Evolutionary conservation across 2,797 vertebrate genomes (phyloP).

Genomic region (Meriones psammophilus): DNA sequence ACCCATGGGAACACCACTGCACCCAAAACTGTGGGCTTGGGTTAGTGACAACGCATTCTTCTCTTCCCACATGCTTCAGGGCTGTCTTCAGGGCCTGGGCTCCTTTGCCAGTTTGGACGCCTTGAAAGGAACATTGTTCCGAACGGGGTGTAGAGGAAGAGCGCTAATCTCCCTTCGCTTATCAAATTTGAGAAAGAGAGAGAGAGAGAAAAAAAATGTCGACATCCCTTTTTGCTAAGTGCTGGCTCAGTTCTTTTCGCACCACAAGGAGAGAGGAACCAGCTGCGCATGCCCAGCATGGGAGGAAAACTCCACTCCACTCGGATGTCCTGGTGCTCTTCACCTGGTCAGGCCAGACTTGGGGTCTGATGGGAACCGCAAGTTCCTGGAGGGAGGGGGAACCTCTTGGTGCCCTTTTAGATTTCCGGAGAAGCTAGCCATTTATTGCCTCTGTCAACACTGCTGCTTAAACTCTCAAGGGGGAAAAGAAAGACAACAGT

Average conservation of each 20-base stretch:
- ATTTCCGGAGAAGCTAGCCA: neutral
- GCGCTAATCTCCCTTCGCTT: constrained; percentile 76
- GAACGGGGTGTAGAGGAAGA: constrained; percentile 79
- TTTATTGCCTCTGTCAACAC: constrained; percentile 1
- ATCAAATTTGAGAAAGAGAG: constrained; percentile 83
- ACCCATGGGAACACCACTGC: neutral
- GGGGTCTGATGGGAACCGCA: neutral
- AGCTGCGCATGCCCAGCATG: constrained; percentile 50
- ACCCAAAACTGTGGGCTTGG: constrained; percentile 12
- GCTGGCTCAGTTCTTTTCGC: constrained; percentile 75
- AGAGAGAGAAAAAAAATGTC: constrained; percentile 82
- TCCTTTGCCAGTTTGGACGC: constrained; percentile 80
- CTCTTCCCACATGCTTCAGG: constrained; percentile 64
- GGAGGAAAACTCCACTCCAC: neutral
- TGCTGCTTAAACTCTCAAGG: constrained; percentile 74
- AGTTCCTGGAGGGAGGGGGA: too few relatives aligned
- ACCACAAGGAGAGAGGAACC: constrained; percentile 47
- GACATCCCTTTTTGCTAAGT: constrained; percentile 78
- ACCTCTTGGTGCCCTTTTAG: neutral
- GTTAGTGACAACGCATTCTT: neutral
- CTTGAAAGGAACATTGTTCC: constrained; percentile 81
- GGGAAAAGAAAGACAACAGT: constrained; percentile 5
- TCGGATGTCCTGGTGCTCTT: neutral
- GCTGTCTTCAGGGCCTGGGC: constrained; percentile 78
- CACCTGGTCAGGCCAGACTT: neutral